Conservation (phyloP, 1,140 invertebrate species). For the Leptinotarsa texana region DNA sequence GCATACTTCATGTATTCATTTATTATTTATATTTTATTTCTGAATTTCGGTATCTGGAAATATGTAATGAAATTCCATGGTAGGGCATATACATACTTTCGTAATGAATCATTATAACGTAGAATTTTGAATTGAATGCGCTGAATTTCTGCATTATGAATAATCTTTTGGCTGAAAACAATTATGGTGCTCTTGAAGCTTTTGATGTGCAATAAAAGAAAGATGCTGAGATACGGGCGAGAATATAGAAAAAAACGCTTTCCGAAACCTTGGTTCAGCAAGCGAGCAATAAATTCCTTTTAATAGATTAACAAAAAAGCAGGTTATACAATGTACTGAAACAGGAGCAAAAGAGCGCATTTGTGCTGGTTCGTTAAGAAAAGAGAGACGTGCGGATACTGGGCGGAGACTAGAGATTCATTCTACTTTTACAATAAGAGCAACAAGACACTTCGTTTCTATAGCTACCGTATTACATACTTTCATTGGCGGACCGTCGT, state of each 20-base stretch:
- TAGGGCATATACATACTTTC: no score
- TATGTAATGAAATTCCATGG: no score
- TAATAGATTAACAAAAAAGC: constrained; percentile 38
- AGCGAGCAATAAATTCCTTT: constrained; percentile 32
- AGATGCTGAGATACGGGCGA: background rate
- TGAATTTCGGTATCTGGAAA: no score
- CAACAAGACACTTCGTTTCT: constrained; percentile 49
- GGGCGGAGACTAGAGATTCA: constrained; percentile 39
- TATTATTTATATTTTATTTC: no score
- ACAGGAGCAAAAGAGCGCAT: constrained; percentile 35
- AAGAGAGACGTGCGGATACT: constrained; percentile 45
- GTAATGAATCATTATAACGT: no score
- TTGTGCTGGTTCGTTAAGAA: constrained; percentile 26
- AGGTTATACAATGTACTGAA: constrained; percentile 35
- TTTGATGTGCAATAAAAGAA: background rate
- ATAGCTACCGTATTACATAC: constrained; percentile 51
- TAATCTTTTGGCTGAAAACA: constrained; percentile 14
- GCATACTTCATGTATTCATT: no score
- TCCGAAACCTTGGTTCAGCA: background rate
- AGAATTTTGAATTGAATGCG: background rate
- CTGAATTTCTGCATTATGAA: background rate
- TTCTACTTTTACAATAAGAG: constrained; percentile 51
- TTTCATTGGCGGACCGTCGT: constrained; percentile 42
- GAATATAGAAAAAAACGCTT: constrained; percentile 15
- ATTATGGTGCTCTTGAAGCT: background rate